A percentile compares a stretch with the other conserved stretches of the same genome.
These are phyloP conservation scores for Odontothrips loti DNA, from an alignment of 2,888 invertebrate genomes.

Conservation along the genomic window DNA sequence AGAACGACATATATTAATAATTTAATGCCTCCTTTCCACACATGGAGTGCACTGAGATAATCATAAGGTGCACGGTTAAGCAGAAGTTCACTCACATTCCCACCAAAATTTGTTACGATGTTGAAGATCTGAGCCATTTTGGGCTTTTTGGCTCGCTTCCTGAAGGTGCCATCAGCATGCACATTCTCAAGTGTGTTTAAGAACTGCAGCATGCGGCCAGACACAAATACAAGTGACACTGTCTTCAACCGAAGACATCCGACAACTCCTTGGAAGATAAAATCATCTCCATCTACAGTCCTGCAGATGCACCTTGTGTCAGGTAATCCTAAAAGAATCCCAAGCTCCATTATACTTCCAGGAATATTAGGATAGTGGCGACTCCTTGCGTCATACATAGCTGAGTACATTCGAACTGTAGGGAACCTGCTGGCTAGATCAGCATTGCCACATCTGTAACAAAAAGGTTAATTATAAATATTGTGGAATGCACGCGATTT, in stretches of 20 bases:
- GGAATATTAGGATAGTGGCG: neutral
- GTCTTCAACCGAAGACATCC: neutral
- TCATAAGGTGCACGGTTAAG: no score
- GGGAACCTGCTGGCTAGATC: neutral
- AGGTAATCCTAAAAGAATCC: neutral
- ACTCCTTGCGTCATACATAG: neutral
- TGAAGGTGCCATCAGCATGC: neutral
- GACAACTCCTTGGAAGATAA: neutral
- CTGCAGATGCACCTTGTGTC: neutral
- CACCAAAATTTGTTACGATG: neutral
- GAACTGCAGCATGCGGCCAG: neutral
- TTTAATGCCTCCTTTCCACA: no score
- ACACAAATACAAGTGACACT: neutral
- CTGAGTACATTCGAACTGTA: neutral
- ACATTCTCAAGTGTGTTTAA: neutral
- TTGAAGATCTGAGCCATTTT: neutral
- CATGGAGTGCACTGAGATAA: no score
- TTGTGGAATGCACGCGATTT: neutral
- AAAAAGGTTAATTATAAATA: neutral
- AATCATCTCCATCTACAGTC: neutral
- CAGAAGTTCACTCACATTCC: neutral
- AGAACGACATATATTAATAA: neutral
- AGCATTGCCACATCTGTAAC: neutral
- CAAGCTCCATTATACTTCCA: neutral
- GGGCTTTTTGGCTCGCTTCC: neutral